Base-by-base conservation (phyloP, 2,113 vertebrate species). In the Lycocorax pyrrhopterus region DNA sequence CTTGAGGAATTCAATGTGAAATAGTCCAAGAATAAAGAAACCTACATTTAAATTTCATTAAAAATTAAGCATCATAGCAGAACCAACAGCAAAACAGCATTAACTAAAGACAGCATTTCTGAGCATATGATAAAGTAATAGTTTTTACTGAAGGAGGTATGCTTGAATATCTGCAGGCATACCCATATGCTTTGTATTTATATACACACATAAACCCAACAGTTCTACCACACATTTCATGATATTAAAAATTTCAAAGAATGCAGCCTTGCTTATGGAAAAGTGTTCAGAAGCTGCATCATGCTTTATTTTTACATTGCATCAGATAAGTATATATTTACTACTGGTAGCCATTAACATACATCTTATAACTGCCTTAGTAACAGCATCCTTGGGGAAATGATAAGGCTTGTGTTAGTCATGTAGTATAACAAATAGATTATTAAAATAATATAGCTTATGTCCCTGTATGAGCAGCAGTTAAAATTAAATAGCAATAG, bases 371-470 rank as follows among this genome's bases (percentile, higher is more conserved):
- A 68, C 25, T 79, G 72, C 77, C 74, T 84, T 46, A 69, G 26
- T 66, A 88, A 84, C 41, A 55, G 53, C 68, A 95, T 80, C 85
- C 96, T 96, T 94, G 92, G 66, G 64, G 74, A 94, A 94, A 37
- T 4, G 13, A 53, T 84, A 96, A 91, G 60, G 51, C 66, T 94
- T 82, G 37, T 89, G 84, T 93, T 78, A 96, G 66, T 80, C 86
- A 95, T 84, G 81, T 25, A 92, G 51, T 59, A 72, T 15, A 93
- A 21, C 41, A 96, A 96, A 93, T 52, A 90, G 51, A 88, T 93
- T 83, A 96, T 89, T 95, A 87, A 97, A 97, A 97, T 84, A 87
- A 89, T 93, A 93, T 68, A 95, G n/a, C 62, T 96, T 95, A 92
- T 94, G 95, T 96, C 55, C 72, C 84, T 90, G 39, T 49, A 94